Base-by-base conservation (phyloP, 1,140 invertebrate species). In the Drosophila serrata region DNA sequence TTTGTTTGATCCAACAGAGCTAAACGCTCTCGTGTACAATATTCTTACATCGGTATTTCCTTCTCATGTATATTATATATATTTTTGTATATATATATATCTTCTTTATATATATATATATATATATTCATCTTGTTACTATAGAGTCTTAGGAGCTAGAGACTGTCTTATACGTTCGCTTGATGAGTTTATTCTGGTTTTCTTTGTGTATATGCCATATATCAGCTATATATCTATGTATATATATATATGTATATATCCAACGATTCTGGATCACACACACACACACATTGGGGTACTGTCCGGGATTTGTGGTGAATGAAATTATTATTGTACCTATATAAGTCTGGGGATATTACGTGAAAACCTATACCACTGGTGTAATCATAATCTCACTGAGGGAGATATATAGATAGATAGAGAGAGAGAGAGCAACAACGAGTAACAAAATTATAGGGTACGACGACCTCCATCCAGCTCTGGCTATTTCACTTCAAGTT, bases 401-500 rank as follows among this genome's bases (percentile, higher is more conserved):
- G 13, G 6, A 46, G 22, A 24, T 7, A 24, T 6, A 12, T 6
- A 13, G 19, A 22, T 0, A 43, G 17, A 43, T 5, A 45, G 19
- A 22, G 13, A 24, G 12, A 15, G 43, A 24, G 3, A 45, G 19
- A 45, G 22, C 33, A 57, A 33, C 65, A 67, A 69, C 55, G 55
- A 55, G 61, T 48, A 74, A 46, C 5, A 19, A n/a, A 22, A 42
- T 48, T 43, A 37, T 3, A 15, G 31, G 49, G 31, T 9, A 11
- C 46, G 24, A 7, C 8, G 31, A 29, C 49, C 63, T 56, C 39
- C 70, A 61, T 49, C 24, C 45, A 29, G 19, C 31, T 59, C 51
- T 63, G 57, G 65, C 80, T 76, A 77, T 70, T 56, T 82, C 58
- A 43, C 55, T 72, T 91, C 68, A 91, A 92, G 91, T 92, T 92